Evolutionary conservation across 2,888 invertebrate species (phyloP).

Genomic region (Tanypteryx hageni): DNA sequence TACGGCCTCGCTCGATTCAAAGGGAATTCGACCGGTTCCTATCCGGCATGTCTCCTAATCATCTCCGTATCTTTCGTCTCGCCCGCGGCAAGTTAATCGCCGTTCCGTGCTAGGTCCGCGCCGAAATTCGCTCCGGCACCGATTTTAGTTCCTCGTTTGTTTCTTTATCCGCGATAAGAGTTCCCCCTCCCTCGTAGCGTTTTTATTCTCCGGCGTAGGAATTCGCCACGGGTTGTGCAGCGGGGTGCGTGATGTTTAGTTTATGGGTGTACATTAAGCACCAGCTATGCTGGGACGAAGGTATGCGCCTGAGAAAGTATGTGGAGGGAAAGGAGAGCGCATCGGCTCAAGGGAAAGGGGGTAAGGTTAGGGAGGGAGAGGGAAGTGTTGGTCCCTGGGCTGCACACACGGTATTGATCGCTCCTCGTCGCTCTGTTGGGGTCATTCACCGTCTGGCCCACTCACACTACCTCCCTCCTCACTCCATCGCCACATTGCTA

Average conservation of each 20-base stretch:
- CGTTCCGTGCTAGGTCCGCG: too few relatives aligned
- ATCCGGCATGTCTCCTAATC: too few relatives aligned
- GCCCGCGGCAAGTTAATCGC: too few relatives aligned
- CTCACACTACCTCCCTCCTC: slow-evolving; percentile 52
- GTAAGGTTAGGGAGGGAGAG: neutral
- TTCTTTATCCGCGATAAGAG: neutral
- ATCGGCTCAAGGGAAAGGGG: neutral
- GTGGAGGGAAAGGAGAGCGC: slow-evolving; percentile 9
- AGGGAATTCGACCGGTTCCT: too few relatives aligned
- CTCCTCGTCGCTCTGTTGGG: slow-evolving; percentile 58
- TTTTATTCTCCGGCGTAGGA: neutral
- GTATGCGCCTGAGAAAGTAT: slow-evolving; percentile 47
- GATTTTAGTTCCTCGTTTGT: neutral
- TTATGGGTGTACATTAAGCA: neutral
- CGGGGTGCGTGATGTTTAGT: neutral
- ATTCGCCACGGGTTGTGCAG: neutral
- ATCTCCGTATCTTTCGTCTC: too few relatives aligned
- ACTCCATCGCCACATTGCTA: neutral
- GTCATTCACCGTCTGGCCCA: slow-evolving; percentile 66
- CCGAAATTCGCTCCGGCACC: neutral
- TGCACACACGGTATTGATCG: slow-evolving; percentile 63
- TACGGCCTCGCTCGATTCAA: too few relatives aligned
- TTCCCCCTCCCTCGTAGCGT: too few relatives aligned
- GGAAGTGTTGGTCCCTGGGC: slow-evolving; percentile 58
- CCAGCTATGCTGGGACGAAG: slow-evolving; percentile 18